These are phyloP conservation scores for Plotosus lineatus DNA, from an alignment of 2,113 vertebrate genomes.

Conservation along the genomic window DNA sequence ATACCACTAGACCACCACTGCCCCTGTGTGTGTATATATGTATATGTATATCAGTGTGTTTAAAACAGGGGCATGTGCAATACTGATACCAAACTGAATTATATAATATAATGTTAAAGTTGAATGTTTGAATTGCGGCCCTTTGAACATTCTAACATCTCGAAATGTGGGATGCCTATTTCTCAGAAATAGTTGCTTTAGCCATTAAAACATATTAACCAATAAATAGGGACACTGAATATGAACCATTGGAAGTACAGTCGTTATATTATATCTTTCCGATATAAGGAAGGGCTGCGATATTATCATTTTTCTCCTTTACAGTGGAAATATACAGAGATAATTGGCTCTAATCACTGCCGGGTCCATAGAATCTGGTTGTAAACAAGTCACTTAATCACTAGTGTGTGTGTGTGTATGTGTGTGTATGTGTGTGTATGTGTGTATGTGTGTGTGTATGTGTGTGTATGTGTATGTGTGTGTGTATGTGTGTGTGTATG, in stretches of 20 bases:
- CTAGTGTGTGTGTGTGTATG: too few species aligned
- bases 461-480: too few species aligned
- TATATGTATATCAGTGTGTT: too few species aligned
- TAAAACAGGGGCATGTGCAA: neutral
- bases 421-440: too few species aligned
- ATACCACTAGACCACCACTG: too few species aligned
- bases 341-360: slow-evolving; percentile 30
- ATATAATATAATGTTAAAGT: neutral
- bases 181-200: neutral
- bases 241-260: neutral
- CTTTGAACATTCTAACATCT: neutral
- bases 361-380: neutral
- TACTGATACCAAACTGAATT: neutral
- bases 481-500: too few species aligned
- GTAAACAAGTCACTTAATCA: slow-evolving; percentile 28
- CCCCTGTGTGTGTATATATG: too few species aligned
- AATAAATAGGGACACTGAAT: neutral
- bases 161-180: neutral
- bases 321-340: neutral
- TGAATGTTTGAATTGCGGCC: neutral
- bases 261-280: neutral
- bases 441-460: too few species aligned
- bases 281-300: neutral
- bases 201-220: neutral
- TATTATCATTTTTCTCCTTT: neutral